phyloP scores from a whole-genome alignment of 2,797 vertebrate species.

The Falco novaeseelandiae region DNA sequence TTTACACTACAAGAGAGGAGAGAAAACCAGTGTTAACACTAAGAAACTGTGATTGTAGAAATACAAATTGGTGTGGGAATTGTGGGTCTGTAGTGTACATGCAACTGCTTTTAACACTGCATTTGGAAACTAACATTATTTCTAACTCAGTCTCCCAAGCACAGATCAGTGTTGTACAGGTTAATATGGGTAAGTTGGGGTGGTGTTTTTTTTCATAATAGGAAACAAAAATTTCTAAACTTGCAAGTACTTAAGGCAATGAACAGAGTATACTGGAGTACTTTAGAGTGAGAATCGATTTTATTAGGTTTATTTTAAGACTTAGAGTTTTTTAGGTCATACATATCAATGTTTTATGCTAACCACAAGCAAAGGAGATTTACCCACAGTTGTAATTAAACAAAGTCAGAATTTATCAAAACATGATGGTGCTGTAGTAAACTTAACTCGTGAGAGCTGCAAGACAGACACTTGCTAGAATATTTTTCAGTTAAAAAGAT shows the following conservation, averaged over 20 bases:
- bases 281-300: background rate
- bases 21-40: conserved; percentile 21
- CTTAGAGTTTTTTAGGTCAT: background rate
- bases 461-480: background rate
- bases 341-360: background rate
- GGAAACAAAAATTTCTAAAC: background rate
- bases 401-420: background rate
- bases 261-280: background rate
- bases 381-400: background rate
- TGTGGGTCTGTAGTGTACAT: background rate
- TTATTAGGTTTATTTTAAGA: background rate
- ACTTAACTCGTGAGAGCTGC: background rate
- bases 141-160: background rate
- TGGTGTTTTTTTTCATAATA: background rate
- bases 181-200: background rate
- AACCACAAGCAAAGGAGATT: background rate
- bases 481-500: background rate
- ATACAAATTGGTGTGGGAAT: background rate
- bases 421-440: background rate
- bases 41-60: conserved; percentile 22
- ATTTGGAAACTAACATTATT: background rate
- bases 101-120: background rate
- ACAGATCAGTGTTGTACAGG: background rate
- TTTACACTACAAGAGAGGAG: conserved; percentile 4
- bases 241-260: background rate